These are phyloP conservation scores for Triplophysa dalaica DNA, from an alignment of 2,113 vertebrate genomes.

Conservation along the genomic window DNA sequence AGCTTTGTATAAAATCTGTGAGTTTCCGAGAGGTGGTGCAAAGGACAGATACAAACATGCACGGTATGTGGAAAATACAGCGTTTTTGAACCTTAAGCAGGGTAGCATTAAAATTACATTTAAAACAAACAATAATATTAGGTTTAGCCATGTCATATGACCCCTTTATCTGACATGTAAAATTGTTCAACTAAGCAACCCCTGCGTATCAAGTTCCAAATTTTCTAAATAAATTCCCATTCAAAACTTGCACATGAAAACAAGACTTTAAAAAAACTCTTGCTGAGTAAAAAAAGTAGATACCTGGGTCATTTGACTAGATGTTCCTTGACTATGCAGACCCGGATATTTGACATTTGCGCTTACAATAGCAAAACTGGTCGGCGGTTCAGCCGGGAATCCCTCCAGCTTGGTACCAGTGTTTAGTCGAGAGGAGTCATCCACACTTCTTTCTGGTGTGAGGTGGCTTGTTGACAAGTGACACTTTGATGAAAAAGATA, in stretches of 20 bases:
- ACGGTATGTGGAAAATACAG: too few relatives aligned
- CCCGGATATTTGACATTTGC: slow-evolving; percentile 51
- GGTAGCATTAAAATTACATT: too few relatives aligned
- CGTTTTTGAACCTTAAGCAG: too few relatives aligned
- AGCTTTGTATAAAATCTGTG: too few relatives aligned
- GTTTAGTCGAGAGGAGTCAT: slow-evolving; percentile 10
- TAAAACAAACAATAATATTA: too few relatives aligned
- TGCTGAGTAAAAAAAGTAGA: neutral
- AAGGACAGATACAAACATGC: too few relatives aligned
- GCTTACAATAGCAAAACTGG: slow-evolving; percentile 34
- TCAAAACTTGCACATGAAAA: neutral
- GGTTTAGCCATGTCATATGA: too few relatives aligned
- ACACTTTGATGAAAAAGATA: neutral
- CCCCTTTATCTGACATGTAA: neutral
- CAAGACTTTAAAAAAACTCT: neutral
- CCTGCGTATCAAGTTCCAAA: neutral
- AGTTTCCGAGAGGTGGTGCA: too few relatives aligned
- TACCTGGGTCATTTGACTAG: slow-evolving; percentile 42
- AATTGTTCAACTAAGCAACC: neutral
- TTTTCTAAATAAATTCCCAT: neutral
- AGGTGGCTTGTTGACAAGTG: slow-evolving; percentile 26
- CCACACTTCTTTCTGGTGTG: slow-evolving; percentile 31
- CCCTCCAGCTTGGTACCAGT: slow-evolving; percentile 41
- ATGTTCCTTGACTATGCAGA: slow-evolving; percentile 24
- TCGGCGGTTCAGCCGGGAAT: slow-evolving; percentile 30